These are phyloP conservation scores for Rhinolophus sinicus DNA, from an alignment of 2,113 vertebrate species.

Conservation along the genomic window DNA sequence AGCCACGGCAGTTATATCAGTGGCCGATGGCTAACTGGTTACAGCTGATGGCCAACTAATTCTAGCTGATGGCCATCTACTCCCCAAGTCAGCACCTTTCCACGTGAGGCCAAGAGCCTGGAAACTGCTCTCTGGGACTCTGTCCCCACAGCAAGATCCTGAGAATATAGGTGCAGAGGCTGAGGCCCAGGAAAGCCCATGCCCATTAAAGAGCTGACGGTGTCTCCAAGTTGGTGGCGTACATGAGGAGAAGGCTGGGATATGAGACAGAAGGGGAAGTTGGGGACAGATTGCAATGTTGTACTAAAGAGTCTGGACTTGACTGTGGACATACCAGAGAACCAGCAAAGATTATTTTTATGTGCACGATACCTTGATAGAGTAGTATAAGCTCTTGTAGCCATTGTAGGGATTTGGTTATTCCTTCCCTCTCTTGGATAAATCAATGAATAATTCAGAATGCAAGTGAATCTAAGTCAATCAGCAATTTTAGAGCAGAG, in stretches of 20 bases:
- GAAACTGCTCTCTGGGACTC: no score
- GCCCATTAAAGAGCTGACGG: neutral
- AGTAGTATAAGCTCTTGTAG: neutral
- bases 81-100: no score
- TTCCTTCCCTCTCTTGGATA: neutral
- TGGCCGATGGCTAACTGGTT: no score
- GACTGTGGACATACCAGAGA: neutral
- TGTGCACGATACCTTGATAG: neutral
- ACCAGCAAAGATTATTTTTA: neutral
- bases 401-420: neutral
- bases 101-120: no score
- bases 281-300: neutral
- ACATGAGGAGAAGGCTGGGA: neutral
- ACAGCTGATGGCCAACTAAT: no score
- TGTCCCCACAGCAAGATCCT: neutral
- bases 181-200: neutral
- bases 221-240: neutral
- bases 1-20: no score
- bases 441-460: conserved; percentile 44
- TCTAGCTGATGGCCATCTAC: no score
- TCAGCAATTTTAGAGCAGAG: neutral
- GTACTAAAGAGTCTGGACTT: neutral
- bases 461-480: neutral
- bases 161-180: neutral
- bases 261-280: neutral